Base-by-base conservation (phyloP, 37 sponge, comb jelly and placozoan species). In the Aplysina aerophoba region DNA sequence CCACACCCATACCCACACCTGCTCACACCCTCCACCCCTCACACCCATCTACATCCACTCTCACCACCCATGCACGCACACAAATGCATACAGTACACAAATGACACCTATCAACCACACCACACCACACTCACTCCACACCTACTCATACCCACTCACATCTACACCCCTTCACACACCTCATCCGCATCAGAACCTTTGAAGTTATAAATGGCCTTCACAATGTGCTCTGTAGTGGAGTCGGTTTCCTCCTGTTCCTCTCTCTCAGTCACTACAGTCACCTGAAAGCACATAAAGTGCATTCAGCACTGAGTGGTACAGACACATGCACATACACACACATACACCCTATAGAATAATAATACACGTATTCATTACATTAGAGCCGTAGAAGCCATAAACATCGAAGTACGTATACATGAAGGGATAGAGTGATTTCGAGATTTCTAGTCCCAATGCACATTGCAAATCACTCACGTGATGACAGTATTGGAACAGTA, bases 161-260 rank as follows among this genome's bases (percentile, higher is more conserved):
- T 34, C 56, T 34, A 55, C 59, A 80, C 36, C 16, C 68, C 6
- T 71, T 40, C 50, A 31, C 82, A 20, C 56, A 92, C 93, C 93
- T 95, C 95, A 87, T 95, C 95, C 24, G 83, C 90, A 24, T 87
- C 90, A 44, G 88, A 66, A 11, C 92, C 95, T 17, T 27, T 61
- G 72, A 92, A 95, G 8, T 83, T 38, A 66, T 87, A 95, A 56
- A 90, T 36, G 16, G 92, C 95, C 71, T 85, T 84, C 25, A 89
- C 87, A 16, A 85, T 30, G 34, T 71, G 81, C 31, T 81, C 77
- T 4, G 80, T 25, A 22, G 50, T 44, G 13, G 54, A 53, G 25
- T 75, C 78, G 0, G 54, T 40, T 24, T 75, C 78, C 40, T 75
- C 78, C 39, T 44, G 50, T 3, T 44, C 50, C 50, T 44, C 50